These are phyloP conservation scores for Thymelicus acteon DNA, from an alignment of 2,888 invertebrate species.

Conservation along the genomic window DNA sequence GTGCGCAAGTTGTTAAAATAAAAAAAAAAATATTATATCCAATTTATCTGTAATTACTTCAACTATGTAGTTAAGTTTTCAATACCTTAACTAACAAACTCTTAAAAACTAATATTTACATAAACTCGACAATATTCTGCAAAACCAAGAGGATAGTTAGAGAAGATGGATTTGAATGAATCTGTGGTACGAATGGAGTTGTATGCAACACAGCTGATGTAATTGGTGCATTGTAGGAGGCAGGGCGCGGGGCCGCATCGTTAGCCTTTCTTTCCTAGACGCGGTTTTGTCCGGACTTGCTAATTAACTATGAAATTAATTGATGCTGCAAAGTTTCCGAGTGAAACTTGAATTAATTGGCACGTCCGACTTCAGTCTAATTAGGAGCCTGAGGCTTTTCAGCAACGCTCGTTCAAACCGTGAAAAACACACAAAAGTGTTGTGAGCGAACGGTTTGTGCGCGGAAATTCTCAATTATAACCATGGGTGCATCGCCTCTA, in stretches of 20 bases:
- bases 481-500: conserved; percentile 46
- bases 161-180: conserved; percentile 55
- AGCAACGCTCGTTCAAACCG: conserved; percentile 78
- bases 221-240: conserved; percentile 79
- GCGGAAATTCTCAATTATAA: conserved; percentile 55
- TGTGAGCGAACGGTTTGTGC: conserved; percentile 65
- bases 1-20: no score
- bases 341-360: conserved; percentile 85
- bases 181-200: conserved; percentile 58
- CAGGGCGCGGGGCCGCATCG: conserved; percentile 75
- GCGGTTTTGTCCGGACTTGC: conserved; percentile 80
- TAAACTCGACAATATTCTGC: conserved; percentile 19
- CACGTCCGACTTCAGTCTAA: conserved; percentile 84
- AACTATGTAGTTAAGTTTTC: no score
- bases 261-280: conserved; percentile 80
- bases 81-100: no score
- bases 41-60: no score
- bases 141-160: conserved; percentile 41
- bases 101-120: neutral
- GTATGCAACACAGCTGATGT: conserved; percentile 70
- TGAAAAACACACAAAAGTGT: conserved; percentile 83
- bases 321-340: conserved; percentile 84
- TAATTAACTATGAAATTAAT: conserved; percentile 86
- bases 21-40: no score
- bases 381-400: conserved; percentile 84